A percentile compares a stretch with the other conserved stretches of the same genome.
phyloP scores from a whole-genome alignment of 2,797 vertebrate species.

The Chaenodraco wilsoni region DNA sequence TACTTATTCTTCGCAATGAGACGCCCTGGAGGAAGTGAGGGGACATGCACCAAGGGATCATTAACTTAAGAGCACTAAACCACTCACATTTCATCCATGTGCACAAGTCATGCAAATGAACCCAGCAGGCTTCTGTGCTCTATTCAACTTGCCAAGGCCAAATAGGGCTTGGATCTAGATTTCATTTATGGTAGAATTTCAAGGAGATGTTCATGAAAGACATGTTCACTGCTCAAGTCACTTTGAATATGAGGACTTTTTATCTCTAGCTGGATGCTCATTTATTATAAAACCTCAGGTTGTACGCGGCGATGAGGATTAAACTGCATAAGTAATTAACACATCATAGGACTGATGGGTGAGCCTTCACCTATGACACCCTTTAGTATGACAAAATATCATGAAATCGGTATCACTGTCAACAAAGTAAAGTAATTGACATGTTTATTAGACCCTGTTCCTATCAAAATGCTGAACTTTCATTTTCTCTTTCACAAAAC shows the following conservation, averaged over 20 bases:
- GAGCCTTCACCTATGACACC: neutral
- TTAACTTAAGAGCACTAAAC: slow-evolving; percentile 73
- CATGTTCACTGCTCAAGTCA: slow-evolving; percentile 28
- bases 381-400: neutral
- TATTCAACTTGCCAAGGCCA: slow-evolving; percentile 40
- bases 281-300: neutral
- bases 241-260: slow-evolving; percentile 33
- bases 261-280: slow-evolving; percentile 5
- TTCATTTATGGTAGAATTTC: slow-evolving; percentile 35
- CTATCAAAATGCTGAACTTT: neutral
- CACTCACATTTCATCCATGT: slow-evolving; percentile 66
- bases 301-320: neutral
- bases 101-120: slow-evolving; percentile 61
- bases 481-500: no score
- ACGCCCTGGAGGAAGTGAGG: slow-evolving; percentile 68
- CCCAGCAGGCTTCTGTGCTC: slow-evolving; percentile 42
- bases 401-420: neutral
- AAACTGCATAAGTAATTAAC: neutral
- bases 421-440: neutral
- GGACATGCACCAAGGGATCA: slow-evolving; percentile 69
- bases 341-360: neutral
- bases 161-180: slow-evolving; percentile 41
- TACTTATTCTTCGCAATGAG: slow-evolving; percentile 69
- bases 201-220: slow-evolving; percentile 55
- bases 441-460: neutral